phyloP scores from a whole-genome alignment of 2,797 vertebrate genomes.

The Semotilus atromaculatus region DNA sequence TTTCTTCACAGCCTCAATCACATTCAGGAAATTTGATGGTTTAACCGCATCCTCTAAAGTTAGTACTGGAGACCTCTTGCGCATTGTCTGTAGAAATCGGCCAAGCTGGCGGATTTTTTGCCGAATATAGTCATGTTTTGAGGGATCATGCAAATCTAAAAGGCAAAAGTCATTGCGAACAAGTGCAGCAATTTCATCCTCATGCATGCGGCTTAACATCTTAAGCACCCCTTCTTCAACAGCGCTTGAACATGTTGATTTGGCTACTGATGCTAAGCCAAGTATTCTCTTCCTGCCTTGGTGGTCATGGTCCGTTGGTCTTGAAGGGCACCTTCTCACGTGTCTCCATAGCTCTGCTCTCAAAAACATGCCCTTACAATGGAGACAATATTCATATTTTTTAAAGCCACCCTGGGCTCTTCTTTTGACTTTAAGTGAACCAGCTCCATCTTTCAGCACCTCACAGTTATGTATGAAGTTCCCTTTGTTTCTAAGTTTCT shows the following conservation, averaged over 20 bases:
- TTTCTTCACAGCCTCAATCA: not conserved
- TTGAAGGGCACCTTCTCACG: not conserved
- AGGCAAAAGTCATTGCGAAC: conserved; percentile 14
- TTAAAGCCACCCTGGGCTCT: not conserved
- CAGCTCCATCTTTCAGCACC: not conserved
- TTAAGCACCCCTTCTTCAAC: not conserved
- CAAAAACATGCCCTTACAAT: conserved; percentile 30
- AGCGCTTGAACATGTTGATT: not conserved
- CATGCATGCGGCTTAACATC: not conserved
- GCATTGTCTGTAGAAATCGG: no score
- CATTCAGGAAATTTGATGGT: conserved; percentile 2
- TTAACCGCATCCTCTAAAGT: not conserved
- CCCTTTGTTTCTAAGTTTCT: not conserved
- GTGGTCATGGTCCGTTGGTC: not conserved
- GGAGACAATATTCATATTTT: conserved; percentile 53
- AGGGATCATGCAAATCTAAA: not conserved
- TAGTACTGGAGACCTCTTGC: no score
- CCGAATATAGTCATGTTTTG: no score
- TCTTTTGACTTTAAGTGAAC: not conserved
- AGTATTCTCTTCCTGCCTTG: no score
- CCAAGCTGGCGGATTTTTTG: no score
- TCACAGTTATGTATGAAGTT: conserved; percentile 19
- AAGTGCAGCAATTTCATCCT: not conserved
- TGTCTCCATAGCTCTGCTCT: conserved; percentile 18
- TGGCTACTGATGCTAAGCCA: not conserved